Evolutionary conservation across 37 sponge, comb jelly and placozoan genomes (phyloP).

Genomic region (Theonella swinhoei): DNA sequence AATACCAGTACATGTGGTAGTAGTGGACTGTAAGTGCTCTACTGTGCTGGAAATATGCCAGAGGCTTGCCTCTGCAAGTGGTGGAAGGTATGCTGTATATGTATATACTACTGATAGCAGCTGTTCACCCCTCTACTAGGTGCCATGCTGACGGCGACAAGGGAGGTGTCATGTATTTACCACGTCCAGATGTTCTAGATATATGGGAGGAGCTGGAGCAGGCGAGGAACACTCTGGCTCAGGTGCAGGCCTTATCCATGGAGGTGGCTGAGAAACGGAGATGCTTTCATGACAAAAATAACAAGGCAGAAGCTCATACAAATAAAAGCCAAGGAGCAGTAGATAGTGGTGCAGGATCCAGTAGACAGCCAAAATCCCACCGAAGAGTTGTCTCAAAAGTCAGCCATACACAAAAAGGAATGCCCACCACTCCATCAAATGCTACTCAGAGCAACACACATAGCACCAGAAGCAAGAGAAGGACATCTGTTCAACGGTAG

Average conservation of each 20-base stretch:
- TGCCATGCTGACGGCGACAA: neutral
- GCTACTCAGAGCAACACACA: no score
- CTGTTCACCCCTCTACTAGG: neutral
- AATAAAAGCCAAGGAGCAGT: no score
- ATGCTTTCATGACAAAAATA: neutral
- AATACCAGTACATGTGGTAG: slow-evolving; percentile 57
- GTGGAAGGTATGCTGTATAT: slow-evolving; percentile 43
- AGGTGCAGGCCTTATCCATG: slow-evolving; percentile 75
- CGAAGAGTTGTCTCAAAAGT: neutral
- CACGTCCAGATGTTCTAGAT: neutral
- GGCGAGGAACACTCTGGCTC: slow-evolving; percentile 70
- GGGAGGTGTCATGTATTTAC: neutral
- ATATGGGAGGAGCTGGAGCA: slow-evolving; percentile 63
- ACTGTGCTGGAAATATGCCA: slow-evolving; percentile 30
- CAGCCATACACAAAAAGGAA: neutral
- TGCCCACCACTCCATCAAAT: no score
- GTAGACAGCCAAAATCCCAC: neutral
- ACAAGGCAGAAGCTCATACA: neutral
- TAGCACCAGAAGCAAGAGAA: no score
- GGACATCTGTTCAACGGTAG: no score
- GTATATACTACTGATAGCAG: neutral
- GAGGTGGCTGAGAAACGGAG: slow-evolving; percentile 28
- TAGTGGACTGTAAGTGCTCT: slow-evolving; percentile 7
- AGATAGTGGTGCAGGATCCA: no score
- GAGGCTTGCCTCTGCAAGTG: slow-evolving; percentile 28